Evolutionary conservation across 2,888 invertebrate genomes (phyloP).

Genomic region (Dryobotodes eremita): DNA sequence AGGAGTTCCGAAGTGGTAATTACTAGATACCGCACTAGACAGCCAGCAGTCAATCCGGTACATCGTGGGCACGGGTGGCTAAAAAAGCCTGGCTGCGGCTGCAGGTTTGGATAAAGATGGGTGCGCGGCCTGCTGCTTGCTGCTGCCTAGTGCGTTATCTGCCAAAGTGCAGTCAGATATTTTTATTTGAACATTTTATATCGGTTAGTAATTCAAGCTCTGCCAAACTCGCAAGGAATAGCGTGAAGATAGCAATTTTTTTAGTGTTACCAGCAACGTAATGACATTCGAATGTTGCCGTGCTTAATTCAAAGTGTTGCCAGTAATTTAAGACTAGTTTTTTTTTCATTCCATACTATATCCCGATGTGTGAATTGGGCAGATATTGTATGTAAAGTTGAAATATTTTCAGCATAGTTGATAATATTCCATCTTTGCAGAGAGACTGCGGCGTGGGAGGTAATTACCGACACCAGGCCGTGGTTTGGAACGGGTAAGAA

Average conservation of each 20-base stretch:
- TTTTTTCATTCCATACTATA: slow-evolving; percentile 51
- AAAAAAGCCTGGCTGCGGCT: slow-evolving; percentile 64
- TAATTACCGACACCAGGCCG: slow-evolving; percentile 27
- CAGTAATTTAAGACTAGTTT: slow-evolving; percentile 61
- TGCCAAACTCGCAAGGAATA: slow-evolving; percentile 63
- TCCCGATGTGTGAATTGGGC: slow-evolving; percentile 72
- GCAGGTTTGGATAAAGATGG: slow-evolving; percentile 62
- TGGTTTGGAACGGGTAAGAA: slow-evolving; percentile 16
- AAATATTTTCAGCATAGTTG: slow-evolving; percentile 47
- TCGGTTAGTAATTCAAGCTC: slow-evolving; percentile 52
- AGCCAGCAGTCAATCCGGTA: slow-evolving; percentile 61
- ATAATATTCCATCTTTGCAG: slow-evolving; percentile 63
- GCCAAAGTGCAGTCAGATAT: slow-evolving; percentile 65
- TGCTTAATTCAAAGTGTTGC: slow-evolving; percentile 46
- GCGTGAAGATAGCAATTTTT: slow-evolving; percentile 41
- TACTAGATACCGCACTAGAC: slow-evolving; percentile 67
- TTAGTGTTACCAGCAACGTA: slow-evolving; percentile 35
- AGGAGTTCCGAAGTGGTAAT: slow-evolving; percentile 60
- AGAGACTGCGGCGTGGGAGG: slow-evolving; percentile 64
- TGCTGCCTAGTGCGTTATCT: slow-evolving; percentile 65
- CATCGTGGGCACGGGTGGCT: slow-evolving; percentile 57
- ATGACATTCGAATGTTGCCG: slow-evolving; percentile 27
- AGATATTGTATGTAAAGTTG: slow-evolving; percentile 59
- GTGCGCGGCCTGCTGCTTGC: slow-evolving; percentile 64
- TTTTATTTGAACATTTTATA: slow-evolving; percentile 62